A percentile compares a stretch with the other conserved stretches of the same genome.
phyloP scores from a whole-genome alignment of 2,888 invertebrate species.

The Thymelicus sylvestris region DNA sequence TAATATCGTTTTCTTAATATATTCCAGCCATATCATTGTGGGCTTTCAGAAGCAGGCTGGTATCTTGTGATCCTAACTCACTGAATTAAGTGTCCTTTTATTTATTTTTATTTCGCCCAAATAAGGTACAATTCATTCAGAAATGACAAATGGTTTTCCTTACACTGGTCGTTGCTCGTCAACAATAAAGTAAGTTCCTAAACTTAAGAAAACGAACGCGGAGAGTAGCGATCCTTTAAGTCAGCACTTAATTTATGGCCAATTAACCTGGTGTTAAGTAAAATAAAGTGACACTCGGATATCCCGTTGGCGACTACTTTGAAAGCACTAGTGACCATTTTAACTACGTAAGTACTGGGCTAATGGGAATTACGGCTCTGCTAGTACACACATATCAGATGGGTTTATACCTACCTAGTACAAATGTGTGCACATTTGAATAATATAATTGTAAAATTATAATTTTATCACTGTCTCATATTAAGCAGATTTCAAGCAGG shows the following conservation, averaged over 20 bases:
- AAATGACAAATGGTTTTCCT: not conserved
- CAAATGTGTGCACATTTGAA: not conserved
- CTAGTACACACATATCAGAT: not conserved
- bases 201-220: constrained; percentile 55
- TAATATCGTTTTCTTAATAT: too few relatives aligned
- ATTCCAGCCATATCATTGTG: too few relatives aligned
- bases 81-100: too few relatives aligned
- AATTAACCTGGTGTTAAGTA: constrained; percentile 80
- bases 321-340: constrained; percentile 28
- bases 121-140: too few relatives aligned
- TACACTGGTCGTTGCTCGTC: not conserved
- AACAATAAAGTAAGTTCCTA: constrained; percentile 39
- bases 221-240: constrained; percentile 70
- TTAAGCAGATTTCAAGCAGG: too few relatives aligned
- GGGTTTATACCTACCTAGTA: constrained; percentile 11
- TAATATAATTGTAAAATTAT: not conserved
- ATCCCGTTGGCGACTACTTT: constrained; percentile 48
- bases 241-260: constrained; percentile 80
- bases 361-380: constrained; percentile 23
- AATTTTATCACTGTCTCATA: too few relatives aligned
- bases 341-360: constrained; percentile 21
- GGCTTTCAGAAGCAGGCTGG: too few relatives aligned
- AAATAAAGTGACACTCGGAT: constrained; percentile 75
- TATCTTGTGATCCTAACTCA: too few relatives aligned
- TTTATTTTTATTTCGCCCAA: too few relatives aligned